phyloP scores from a whole-genome alignment of 2,797 vertebrate species.

The Mormyrops boulengeri region DNA sequence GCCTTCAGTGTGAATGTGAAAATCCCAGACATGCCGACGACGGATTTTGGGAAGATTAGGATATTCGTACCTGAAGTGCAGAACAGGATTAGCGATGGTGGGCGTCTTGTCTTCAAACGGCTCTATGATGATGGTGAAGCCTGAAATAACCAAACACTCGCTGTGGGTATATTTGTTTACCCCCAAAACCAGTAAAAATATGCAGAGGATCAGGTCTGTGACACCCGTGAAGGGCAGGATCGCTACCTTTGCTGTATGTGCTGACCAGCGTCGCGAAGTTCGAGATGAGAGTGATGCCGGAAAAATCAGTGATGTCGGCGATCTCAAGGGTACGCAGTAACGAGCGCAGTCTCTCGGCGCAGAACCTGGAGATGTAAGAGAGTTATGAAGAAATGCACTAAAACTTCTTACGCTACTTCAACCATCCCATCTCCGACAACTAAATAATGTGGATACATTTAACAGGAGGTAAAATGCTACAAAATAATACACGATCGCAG shows the following conservation, averaged over 20 bases:
- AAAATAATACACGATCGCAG: not conserved
- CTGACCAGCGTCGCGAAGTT: constrained; percentile 91
- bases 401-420: not conserved
- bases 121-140: constrained; percentile 88
- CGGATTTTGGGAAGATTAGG: not conserved
- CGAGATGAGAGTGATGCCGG: constrained; percentile 78
- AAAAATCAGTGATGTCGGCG: constrained; percentile 79
- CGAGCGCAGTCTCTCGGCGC: constrained; percentile 76
- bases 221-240: not conserved
- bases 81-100: constrained; percentile 79
- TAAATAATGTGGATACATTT: not conserved
- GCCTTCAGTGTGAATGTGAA: not conserved
- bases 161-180: not conserved
- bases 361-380: constrained; percentile 65
- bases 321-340: constrained; percentile 84
- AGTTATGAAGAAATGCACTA: not conserved
- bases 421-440: not conserved
- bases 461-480: not conserved
- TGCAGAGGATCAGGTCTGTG: not conserved
- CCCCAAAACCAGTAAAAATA: not conserved
- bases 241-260: constrained; percentile 87
- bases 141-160: constrained; percentile 43
- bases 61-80: constrained; percentile 79
- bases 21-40: not conserved
- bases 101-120: constrained; percentile 88